Conservation (phyloP, 2,797 vertebrate species). For the Mormyrops attenuatus region DNA sequence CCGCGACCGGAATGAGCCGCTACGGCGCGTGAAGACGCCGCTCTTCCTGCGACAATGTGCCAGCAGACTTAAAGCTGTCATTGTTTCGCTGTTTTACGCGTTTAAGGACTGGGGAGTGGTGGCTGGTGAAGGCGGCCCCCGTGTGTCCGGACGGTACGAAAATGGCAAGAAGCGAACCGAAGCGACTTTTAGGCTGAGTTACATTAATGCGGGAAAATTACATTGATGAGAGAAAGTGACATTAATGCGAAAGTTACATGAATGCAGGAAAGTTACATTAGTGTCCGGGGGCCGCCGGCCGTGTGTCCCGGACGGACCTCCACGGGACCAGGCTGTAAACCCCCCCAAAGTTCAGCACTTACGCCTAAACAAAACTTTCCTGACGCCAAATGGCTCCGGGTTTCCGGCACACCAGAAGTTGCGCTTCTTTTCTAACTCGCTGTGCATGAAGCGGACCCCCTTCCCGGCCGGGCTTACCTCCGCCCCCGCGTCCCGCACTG, state of each 20-base stretch:
- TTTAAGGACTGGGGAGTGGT: neutral
- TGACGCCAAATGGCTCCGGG: neutral
- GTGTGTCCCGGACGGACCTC: neutral
- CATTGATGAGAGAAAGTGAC: neutral
- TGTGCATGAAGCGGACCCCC: neutral
- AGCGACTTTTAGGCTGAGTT: neutral
- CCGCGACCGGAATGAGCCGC: neutral
- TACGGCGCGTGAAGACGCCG: neutral
- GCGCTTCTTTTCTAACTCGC: neutral
- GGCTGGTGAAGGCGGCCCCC: neutral
- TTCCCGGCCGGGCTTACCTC: neutral
- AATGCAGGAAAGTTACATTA: neutral
- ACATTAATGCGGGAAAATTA: neutral
- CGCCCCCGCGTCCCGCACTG: constrained; percentile 72
- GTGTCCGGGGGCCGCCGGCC: neutral
- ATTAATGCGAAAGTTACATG: neutral
- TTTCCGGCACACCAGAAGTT: neutral
- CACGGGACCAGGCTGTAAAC: neutral
- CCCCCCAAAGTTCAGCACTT: neutral
- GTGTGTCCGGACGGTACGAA: neutral
- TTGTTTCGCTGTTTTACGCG: neutral
- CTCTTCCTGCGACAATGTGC: neutral
- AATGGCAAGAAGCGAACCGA: neutral
- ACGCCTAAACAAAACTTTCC: neutral
- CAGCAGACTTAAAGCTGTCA: neutral